Evolutionary conservation across 2,888 invertebrate species (phyloP).

Genomic region (Dasypolia templi): DNA sequence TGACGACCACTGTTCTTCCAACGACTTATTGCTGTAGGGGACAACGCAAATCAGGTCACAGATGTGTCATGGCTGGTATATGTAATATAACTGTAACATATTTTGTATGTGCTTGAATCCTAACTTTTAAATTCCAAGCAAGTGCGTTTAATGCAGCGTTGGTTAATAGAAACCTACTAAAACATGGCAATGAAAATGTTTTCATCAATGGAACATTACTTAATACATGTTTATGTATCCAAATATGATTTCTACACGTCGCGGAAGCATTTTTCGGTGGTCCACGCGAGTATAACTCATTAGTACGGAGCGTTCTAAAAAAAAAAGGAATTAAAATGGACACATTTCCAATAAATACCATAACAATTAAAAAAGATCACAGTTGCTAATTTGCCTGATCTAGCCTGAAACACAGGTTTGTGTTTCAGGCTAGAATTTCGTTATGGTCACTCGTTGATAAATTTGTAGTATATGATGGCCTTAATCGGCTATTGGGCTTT

Average conservation of each 20-base stretch:
- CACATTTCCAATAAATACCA: too few species aligned
- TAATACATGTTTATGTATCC: background rate
- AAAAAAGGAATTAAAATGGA: too few species aligned
- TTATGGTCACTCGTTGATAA: background rate
- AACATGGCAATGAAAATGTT: conserved; percentile 2
- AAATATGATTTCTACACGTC: background rate
- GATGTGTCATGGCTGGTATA: background rate
- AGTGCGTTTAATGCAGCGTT: background rate
- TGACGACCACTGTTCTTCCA: background rate
- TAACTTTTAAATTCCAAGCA: background rate
- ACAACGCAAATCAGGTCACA: background rate
- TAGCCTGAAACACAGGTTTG: too few species aligned
- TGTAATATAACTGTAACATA: background rate
- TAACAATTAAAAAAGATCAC: too few species aligned
- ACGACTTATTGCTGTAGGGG: background rate
- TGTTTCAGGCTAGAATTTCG: too few species aligned
- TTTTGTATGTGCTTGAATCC: background rate
- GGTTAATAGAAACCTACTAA: background rate
- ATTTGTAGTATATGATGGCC: background rate
- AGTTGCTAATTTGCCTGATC: too few species aligned
- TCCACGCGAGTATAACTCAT: conserved; percentile 7
- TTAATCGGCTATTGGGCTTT: background rate
- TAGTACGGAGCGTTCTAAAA: background rate
- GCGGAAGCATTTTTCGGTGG: background rate
- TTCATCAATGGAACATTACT: background rate